phyloP scores from a whole-genome alignment of 2,113 vertebrate genomes.

The Mionectes macconnelli region DNA sequence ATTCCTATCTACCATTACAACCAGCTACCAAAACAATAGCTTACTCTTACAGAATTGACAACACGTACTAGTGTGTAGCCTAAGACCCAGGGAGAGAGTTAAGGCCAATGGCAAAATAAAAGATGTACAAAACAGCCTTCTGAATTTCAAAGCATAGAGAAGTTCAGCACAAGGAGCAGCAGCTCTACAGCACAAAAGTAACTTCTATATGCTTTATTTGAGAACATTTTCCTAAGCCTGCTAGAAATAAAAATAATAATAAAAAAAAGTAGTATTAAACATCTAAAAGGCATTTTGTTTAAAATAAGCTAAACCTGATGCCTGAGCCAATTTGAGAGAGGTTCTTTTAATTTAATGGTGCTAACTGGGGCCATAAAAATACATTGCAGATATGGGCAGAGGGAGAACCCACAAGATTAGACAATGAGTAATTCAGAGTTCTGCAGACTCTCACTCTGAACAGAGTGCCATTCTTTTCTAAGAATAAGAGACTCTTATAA shows the following conservation, averaged over 20 bases:
- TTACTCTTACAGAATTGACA: background rate
- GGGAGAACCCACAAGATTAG: background rate
- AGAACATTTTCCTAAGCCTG: background rate
- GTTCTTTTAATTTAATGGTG: background rate
- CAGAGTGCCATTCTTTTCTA: background rate
- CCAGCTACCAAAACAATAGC: background rate
- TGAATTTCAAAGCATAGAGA: background rate
- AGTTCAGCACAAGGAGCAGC: background rate
- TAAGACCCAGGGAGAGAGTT: background rate
- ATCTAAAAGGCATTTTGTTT: background rate
- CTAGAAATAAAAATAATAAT: background rate
- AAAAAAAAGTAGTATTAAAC: background rate
- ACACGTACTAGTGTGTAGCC: background rate
- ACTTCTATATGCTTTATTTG: background rate
- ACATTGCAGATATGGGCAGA: accelerated
- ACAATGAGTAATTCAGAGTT: background rate
- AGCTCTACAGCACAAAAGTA: background rate
- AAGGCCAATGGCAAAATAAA: background rate
- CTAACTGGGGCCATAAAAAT: background rate
- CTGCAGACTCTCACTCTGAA: background rate
- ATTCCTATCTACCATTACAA: background rate
- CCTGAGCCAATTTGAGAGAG: background rate
- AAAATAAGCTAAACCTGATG: background rate
- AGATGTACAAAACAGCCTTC: background rate
- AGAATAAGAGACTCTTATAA: background rate